A percentile compares a stretch with the other conserved stretches of the same genome.
Evolutionary conservation across 2,797 vertebrate species (phyloP).

Genomic region (Salarias fasciatus): DNA sequence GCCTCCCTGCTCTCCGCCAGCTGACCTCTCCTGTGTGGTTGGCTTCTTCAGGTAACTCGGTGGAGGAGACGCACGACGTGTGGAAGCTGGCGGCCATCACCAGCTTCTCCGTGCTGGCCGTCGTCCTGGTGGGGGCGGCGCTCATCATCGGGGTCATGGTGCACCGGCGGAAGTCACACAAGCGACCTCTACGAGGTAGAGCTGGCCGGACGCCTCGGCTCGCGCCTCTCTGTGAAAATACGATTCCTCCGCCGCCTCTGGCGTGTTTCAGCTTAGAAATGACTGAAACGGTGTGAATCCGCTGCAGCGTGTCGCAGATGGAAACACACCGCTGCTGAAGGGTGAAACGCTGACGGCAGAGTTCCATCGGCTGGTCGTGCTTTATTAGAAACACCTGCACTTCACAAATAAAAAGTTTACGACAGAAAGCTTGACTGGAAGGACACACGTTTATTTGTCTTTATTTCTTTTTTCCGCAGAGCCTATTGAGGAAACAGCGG

Average conservation of each 20-base stretch:
- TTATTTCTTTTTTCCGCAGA: slow-evolving; percentile 63
- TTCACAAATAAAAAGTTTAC: not conserved
- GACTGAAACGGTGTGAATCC: no score
- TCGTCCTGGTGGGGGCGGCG: slow-evolving; percentile 80
- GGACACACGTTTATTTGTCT: not conserved
- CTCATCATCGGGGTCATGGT: slow-evolving; percentile 83
- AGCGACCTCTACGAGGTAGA: slow-evolving; percentile 83
- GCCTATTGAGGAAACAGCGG: slow-evolving; percentile 86
- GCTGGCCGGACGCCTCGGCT: not conserved
- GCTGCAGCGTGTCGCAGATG: no score
- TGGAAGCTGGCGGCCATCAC: slow-evolving; percentile 86
- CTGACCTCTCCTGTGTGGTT: not conserved
- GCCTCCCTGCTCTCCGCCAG: no score
- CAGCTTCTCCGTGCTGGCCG: slow-evolving; percentile 83
- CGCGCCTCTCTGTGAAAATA: no score
- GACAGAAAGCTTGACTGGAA: no score
- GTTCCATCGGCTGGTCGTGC: not conserved
- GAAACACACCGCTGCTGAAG: not conserved
- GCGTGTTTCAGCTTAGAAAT: no score
- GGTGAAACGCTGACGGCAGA: slow-evolving; percentile 2
- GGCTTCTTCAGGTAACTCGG: slow-evolving; percentile 55
- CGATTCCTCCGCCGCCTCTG: not conserved
- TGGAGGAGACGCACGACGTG: slow-evolving; percentile 65
- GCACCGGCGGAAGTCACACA: slow-evolving; percentile 80
- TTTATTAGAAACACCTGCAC: not conserved